phyloP scores from a whole-genome alignment of 2,888 invertebrate species.

The Leucania comma region DNA sequence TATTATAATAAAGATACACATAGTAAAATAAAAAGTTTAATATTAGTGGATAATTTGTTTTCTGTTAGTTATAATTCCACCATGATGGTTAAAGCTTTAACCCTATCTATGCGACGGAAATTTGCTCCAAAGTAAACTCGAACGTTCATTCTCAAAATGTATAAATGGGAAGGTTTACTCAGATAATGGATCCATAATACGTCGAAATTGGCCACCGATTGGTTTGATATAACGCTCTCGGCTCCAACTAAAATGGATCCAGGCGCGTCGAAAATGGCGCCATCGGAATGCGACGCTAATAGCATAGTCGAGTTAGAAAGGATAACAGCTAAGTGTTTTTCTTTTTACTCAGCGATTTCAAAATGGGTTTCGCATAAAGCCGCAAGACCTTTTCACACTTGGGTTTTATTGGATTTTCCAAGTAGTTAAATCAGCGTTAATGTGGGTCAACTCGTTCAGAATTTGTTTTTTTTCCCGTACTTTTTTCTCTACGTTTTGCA shows the following conservation, averaged over 20 bases:
- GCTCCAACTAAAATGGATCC: constrained; percentile 38
- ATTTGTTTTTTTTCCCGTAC: constrained; percentile 3
- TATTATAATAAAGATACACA: too few species aligned
- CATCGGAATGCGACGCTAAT: constrained; percentile 49
- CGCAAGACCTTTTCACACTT: constrained; percentile 26
- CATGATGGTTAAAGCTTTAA: not conserved
- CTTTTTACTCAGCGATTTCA: constrained; percentile 44
- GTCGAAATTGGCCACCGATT: constrained; percentile 34
- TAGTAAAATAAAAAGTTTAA: too few species aligned
- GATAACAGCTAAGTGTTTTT: constrained; percentile 54
- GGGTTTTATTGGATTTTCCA: constrained; percentile 43
- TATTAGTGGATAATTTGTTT: too few species aligned
- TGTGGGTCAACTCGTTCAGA: constrained; percentile 10
- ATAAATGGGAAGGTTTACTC: constrained; percentile 39
- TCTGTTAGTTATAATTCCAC: too few species aligned
- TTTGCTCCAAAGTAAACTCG: not conserved
- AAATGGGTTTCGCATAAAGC: constrained; percentile 39
- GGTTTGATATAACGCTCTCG: constrained; percentile 38
- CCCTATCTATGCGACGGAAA: not conserved
- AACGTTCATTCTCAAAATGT: constrained; percentile 9
- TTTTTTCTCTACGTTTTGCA: not conserved
- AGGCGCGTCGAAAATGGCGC: constrained; percentile 40
- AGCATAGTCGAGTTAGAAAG: constrained; percentile 50
- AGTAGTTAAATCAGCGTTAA: constrained; percentile 31
- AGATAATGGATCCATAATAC: constrained; percentile 58